Conservation (phyloP, 2,113 vertebrate genomes). For the Vombatus ursinus region DNA sequence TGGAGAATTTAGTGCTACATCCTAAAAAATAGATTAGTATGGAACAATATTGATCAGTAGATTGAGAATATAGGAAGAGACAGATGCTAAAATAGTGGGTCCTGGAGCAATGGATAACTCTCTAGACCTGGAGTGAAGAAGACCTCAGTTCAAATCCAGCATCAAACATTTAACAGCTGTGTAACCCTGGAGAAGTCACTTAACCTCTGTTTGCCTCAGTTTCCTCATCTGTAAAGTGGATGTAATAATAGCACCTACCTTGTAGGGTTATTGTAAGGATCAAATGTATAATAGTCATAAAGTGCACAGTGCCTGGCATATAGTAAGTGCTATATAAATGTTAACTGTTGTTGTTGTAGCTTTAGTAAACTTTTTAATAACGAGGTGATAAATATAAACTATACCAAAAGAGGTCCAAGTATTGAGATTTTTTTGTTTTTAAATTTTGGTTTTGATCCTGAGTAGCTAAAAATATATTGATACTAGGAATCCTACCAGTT, state of each 20-base stretch:
- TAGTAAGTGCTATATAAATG: neutral
- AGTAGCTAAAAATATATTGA: neutral
- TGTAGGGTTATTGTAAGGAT: neutral
- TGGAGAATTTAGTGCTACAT: neutral
- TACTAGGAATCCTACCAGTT: neutral
- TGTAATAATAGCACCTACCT: neutral
- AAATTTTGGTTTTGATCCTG: neutral
- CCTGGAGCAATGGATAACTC: neutral
- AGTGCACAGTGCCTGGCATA: too few relatives aligned
- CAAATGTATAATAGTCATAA: neutral
- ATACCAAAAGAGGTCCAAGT: neutral
- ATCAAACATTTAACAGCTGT: neutral
- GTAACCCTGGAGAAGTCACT: neutral
- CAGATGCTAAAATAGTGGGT: neutral
- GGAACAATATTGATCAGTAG: neutral
- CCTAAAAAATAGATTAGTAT: neutral
- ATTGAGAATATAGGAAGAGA: neutral
- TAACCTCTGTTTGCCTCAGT: neutral
- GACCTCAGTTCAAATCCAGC: neutral
- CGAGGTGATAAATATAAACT: neutral
- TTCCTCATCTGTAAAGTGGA: neutral
- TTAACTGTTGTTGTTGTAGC: neutral
- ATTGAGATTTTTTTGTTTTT: constrained; percentile 17
- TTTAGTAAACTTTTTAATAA: neutral
- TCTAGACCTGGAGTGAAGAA: neutral